Base-by-base conservation (phyloP, 2,113 vertebrate species). In the Macquaria ambigua region DNA sequence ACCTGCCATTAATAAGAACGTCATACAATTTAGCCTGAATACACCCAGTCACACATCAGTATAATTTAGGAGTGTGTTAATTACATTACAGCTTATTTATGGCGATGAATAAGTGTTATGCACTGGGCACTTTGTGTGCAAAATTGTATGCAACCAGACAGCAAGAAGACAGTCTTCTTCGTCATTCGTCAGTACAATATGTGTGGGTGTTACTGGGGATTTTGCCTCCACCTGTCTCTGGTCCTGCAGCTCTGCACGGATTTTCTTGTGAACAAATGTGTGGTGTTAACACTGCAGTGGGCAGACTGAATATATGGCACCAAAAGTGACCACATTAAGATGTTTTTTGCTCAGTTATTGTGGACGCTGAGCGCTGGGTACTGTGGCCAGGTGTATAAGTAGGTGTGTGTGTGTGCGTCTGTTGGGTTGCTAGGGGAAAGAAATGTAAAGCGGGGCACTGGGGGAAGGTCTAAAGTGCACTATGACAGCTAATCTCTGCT, bases 401-500 rank as follows among this genome's bases (percentile, higher is more conserved):
- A n/a, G 21, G 20, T n/a, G 15, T 74, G 55, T 74, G 55, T 74
- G 20, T 15, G 16, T 15, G 43, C 3, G 20, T 55, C 15, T 10
- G 46, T 28, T 61, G 15, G 31, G 58, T 70, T 74, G 70, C 79
- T 25, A 67, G 25, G 39, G 43, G 70, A 74, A 66, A 23, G 11
- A 6, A 5, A 23, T 21, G 6, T 58, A 48, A 67, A 67, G 61
- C 5, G 1, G 43, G 61, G 2, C 46, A 55, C 46, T 50, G 48
- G n/a, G 62, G 25, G 52, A 37, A 58, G 41, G 50, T 67, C 15
- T 67, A 9, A 81, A 67, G 62, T 73, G 23, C 50, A 64, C 12
- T 3, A 10, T 67, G 79, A 74, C 61, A 28, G 50, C 34, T 46
- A 21, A 81, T 63, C 68, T 41, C 16, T 28, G 68, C 23, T 81